A percentile compares a stretch with the other conserved stretches of the same genome.
Evolutionary conservation across 2,113 vertebrate species (phyloP).

Genomic region (Carassius carassius): DNA sequence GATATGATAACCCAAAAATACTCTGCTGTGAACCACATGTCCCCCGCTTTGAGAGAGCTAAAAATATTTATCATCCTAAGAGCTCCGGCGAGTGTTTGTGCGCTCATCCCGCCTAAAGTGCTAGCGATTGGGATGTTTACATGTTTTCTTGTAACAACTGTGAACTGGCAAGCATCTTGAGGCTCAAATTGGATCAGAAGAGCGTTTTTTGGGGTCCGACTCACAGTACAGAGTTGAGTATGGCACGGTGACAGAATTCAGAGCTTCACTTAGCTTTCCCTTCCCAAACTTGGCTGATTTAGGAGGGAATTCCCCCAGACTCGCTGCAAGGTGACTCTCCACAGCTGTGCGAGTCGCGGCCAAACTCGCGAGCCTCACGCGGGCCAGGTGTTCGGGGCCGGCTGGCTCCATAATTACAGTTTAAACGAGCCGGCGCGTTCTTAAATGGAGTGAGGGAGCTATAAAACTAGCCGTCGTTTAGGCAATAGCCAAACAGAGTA

Average conservation of each 20-base stretch:
- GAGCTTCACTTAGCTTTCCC: conserved; percentile 29
- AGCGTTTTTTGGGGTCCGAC: conserved; percentile 25
- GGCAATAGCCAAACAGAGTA: conserved; percentile 7
- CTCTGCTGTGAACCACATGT: conserved; percentile 33
- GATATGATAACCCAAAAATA: conserved; percentile 43
- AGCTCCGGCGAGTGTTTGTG: conserved; percentile 1
- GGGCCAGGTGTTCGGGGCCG: conserved; percentile 21
- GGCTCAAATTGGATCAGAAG: conserved; percentile 37
- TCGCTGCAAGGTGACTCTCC: conserved; percentile 46
- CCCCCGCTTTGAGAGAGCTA: conserved; percentile 37
- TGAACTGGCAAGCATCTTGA: conserved; percentile 16
- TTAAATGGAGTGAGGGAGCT: conserved; percentile 23
- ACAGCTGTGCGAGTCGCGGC: conserved; percentile 26
- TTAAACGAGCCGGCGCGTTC: not conserved
- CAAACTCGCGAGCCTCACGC: not conserved
- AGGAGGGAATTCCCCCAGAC: conserved; percentile 55
- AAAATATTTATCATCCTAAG: conserved; percentile 44
- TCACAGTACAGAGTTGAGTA: conserved; percentile 31
- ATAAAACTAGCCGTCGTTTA: conserved; percentile 29
- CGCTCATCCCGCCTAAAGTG: conserved; percentile 15
- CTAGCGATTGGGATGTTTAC: conserved; percentile 32
- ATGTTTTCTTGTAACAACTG: conserved; percentile 27
- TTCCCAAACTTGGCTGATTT: conserved; percentile 50
- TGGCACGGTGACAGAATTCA: conserved; percentile 26
- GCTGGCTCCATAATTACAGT: conserved; percentile 14